phyloP scores from a whole-genome alignment of 2,888 invertebrate species.

The Perizoma flavofasciatum region DNA sequence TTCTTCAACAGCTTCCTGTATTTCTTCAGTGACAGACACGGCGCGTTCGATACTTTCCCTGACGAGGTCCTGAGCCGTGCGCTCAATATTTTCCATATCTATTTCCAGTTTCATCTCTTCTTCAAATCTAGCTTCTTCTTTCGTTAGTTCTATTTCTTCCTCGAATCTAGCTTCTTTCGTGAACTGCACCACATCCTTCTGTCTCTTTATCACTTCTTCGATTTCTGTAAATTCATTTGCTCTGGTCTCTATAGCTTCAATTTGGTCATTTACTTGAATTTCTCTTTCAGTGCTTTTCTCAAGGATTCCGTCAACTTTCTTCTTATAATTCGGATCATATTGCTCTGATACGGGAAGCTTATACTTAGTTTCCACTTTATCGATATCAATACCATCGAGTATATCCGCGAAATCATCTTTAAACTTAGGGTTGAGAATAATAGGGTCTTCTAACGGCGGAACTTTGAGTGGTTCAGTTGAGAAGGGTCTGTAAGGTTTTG shows the following conservation, averaged over 20 bases:
- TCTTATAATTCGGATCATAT: conserved; percentile 61
- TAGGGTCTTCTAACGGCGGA: conserved; percentile 67
- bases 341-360: conserved; percentile 70
- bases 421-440: conserved; percentile 66
- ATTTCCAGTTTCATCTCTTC: conserved; percentile 53
- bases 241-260: background rate
- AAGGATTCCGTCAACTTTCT: conserved; percentile 30
- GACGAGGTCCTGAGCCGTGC: conserved; percentile 61
- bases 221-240: conserved; percentile 26
- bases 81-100: conserved; percentile 61
- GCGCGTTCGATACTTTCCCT: conserved; percentile 69
- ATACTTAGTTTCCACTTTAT: conserved; percentile 54
- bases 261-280: conserved; percentile 8
- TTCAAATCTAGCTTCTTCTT: conserved; percentile 44
- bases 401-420: conserved; percentile 57
- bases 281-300: conserved; percentile 29
- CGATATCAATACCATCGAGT: conserved; percentile 40
- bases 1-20: conserved; percentile 61
- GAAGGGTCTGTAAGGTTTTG: conserved; percentile 67
- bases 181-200: conserved; percentile 25
- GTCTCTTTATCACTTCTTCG: conserved; percentile 29
- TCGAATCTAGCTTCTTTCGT: conserved; percentile 41
- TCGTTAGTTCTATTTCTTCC: conserved; percentile 45
- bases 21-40: conserved; percentile 61
- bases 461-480: conserved; percentile 65